These are phyloP conservation scores for Cyprinodon diabolis DNA, from an alignment of 2,797 vertebrate genomes.

Conservation along the genomic window DNA sequence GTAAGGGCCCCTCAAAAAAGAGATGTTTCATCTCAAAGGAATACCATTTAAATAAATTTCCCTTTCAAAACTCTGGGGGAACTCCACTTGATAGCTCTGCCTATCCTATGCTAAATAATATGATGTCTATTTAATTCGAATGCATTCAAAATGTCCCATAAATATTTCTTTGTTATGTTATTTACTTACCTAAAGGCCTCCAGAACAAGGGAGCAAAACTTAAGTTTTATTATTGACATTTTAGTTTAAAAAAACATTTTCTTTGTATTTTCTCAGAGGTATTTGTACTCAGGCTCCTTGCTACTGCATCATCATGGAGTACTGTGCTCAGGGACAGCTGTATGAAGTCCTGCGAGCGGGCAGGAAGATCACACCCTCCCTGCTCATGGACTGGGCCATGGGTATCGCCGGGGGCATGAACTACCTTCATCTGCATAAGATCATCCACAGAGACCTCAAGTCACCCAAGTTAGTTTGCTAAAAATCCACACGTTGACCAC, in stretches of 20 bases:
- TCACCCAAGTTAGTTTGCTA: constrained; percentile 90
- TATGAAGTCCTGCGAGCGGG: constrained; percentile 96
- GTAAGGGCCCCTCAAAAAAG: too few species aligned
- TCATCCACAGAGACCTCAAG: constrained; percentile 98
- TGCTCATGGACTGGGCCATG: constrained; percentile 98
- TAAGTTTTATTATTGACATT: background rate
- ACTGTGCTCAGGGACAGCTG: constrained; percentile 97
- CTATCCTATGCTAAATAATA: background rate
- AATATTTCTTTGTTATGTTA: background rate
- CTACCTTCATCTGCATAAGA: constrained; percentile 98
- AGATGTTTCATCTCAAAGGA: too few species aligned
- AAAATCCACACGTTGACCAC: background rate
- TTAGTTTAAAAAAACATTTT: background rate
- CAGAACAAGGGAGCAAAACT: background rate
- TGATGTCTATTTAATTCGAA: background rate
- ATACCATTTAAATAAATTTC: too few species aligned
- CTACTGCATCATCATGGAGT: constrained; percentile 99
- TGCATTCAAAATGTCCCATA: background rate
- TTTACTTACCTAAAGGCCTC: background rate
- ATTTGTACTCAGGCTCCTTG: constrained; percentile 98
- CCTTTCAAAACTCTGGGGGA: background rate
- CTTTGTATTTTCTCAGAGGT: constrained; percentile 78
- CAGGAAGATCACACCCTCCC: constrained; percentile 91
- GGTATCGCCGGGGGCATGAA: constrained; percentile 98
- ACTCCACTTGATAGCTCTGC: background rate